Conservation (phyloP, 2,888 invertebrate genomes). For the Serrognathus titanus region DNA sequence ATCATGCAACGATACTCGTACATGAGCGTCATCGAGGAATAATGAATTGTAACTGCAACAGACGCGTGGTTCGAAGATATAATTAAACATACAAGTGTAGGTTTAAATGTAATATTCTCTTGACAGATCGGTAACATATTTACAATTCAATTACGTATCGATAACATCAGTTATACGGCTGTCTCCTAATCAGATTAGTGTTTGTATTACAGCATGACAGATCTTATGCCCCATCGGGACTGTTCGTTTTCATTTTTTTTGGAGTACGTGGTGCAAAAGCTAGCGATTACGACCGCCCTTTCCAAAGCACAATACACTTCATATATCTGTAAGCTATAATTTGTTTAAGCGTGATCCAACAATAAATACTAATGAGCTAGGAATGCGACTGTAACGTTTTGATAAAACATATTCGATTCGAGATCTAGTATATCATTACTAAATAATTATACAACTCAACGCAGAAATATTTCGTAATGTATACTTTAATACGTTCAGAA, state of each 20-base stretch:
- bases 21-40: too few species aligned
- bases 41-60: too few species aligned
- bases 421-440: too few species aligned
- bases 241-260: not conserved
- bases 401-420: too few species aligned
- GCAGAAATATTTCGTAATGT: too few species aligned
- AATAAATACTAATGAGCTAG: not conserved
- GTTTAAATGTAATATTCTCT: not conserved
- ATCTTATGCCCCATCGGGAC: not conserved
- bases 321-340: not conserved
- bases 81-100: not conserved
- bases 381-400: too few species aligned
- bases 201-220: not conserved
- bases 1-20: too few species aligned
- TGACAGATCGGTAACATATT: constrained; percentile 1
- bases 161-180: constrained; percentile 1
- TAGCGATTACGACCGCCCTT: not conserved
- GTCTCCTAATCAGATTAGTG: constrained; percentile 3
- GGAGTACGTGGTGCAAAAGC: not conserved
- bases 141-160: constrained; percentile 2
- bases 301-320: not conserved
- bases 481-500: too few species aligned
- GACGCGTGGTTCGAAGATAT: not conserved
- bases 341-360: not conserved
- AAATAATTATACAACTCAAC: too few species aligned